Conservation (phyloP, 2,113 vertebrate genomes). For the Pavo muticus region DNA sequence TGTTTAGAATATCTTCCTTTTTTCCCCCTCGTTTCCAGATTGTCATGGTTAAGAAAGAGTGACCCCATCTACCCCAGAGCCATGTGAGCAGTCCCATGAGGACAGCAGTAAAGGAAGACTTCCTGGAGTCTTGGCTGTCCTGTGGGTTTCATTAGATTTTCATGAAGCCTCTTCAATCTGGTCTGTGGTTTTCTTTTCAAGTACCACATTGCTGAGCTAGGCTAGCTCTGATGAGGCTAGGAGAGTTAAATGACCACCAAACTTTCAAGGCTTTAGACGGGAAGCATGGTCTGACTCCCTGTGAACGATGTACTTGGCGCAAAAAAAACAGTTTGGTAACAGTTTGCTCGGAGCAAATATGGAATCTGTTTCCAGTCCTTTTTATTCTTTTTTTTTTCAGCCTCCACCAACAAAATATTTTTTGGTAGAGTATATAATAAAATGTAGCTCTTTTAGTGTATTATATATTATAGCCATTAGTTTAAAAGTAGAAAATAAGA, state of each 20-base stretch:
- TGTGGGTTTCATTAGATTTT: background rate
- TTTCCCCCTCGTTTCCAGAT: background rate
- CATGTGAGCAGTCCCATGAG: fast-evolving
- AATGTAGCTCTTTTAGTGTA: background rate
- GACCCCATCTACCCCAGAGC: background rate
- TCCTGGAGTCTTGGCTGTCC: background rate
- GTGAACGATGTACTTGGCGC: background rate
- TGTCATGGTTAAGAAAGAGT: background rate
- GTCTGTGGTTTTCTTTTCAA: background rate
- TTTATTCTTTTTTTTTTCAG: background rate
- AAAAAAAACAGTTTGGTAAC: background rate
- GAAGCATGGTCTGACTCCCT: background rate
- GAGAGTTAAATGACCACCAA: background rate
- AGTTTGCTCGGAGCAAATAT: background rate
- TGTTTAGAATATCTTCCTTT: background rate
- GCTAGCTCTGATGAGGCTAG: background rate
- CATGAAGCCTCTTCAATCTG: background rate
- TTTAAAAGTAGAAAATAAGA: background rate
- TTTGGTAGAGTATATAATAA: background rate
- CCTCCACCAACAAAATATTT: background rate
- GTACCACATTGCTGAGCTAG: background rate
- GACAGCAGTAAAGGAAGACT: background rate
- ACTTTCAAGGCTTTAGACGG: background rate
- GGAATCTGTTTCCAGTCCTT: background rate
- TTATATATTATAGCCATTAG: background rate